Evolutionary conservation across 2,888 invertebrate genomes (phyloP).

Genomic region (Drosophila tanythrix): DNA sequence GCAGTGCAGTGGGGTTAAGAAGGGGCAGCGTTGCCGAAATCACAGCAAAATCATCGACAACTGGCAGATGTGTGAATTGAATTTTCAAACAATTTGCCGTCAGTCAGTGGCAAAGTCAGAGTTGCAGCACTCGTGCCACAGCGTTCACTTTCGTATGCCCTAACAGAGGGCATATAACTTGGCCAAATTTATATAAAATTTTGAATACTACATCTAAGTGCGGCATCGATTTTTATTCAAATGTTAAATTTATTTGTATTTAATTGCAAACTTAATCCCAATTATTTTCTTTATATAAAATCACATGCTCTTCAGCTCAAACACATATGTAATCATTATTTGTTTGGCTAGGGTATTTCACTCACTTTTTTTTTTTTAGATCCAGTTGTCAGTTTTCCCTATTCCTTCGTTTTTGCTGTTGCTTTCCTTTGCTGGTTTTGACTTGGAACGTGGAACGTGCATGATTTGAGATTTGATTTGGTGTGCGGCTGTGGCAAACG

Average conservation of each 20-base stretch:
- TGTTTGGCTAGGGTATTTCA: conserved; percentile 23
- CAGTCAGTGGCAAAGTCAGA: conserved; percentile 53
- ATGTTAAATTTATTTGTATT: neutral
- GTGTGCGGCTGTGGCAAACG: conserved; percentile 56
- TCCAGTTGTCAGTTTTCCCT: neutral
- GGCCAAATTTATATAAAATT: neutral
- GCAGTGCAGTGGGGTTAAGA: neutral
- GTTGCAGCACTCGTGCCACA: conserved; percentile 46
- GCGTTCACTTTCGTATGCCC: conserved; percentile 13
- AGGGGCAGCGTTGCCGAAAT: conserved; percentile 62
- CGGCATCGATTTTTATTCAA: neutral
- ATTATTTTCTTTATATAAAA: neutral
- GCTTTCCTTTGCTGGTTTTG: conserved; percentile 30
- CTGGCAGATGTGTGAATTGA: conserved; percentile 83
- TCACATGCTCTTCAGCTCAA: neutral
- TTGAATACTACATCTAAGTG: neutral
- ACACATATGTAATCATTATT: neutral
- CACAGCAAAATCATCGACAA: conserved; percentile 81
- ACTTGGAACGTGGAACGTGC: conserved; percentile 65
- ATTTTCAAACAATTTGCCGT: conserved; percentile 80
- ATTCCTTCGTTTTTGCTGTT: conserved; percentile 15
- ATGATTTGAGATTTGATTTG: conserved; percentile 81
- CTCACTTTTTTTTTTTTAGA: neutral
- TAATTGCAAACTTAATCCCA: neutral
- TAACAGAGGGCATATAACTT: neutral